Percentiles rank a stretch among this genome's conserved stretches.
Conservation (phyloP, 2,888 invertebrate genomes). For the Syritta pipiens region DNA sequence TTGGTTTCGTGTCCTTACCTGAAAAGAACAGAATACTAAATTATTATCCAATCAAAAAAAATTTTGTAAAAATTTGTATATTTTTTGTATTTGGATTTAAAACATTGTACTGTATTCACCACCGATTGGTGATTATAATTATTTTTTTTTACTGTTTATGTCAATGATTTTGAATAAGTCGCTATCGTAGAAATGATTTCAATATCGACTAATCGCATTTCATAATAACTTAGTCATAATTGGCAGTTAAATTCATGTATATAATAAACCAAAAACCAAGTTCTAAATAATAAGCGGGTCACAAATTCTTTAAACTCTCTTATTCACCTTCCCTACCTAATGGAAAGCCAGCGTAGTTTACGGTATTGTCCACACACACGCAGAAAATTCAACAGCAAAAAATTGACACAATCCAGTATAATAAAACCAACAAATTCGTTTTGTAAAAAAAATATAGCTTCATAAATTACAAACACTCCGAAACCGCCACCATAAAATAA, state of each 20-base stretch:
- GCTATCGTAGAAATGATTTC: too few relatives aligned
- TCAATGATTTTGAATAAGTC: too few relatives aligned
- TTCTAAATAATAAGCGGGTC: too few relatives aligned
- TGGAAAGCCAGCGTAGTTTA: conserved; percentile 13
- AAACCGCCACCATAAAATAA: conserved; percentile 57
- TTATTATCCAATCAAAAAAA: too few relatives aligned
- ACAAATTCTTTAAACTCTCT: conserved; percentile 41
- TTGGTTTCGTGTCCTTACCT: conserved; percentile 20
- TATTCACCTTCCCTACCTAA: conserved; percentile 5
- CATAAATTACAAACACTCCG: conserved; percentile 61
- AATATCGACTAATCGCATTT: too few relatives aligned
- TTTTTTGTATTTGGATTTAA: too few relatives aligned
- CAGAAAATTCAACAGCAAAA: not conserved
- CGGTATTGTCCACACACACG: conserved; percentile 5
- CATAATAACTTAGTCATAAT: too few relatives aligned
- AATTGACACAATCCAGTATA: not conserved
- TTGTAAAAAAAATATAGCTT: conserved; percentile 61
- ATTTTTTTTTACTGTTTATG: too few relatives aligned
- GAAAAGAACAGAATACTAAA: conserved; percentile 3
- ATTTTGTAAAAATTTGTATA: not conserved
- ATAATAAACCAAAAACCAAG: too few relatives aligned
- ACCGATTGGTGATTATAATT: too few relatives aligned
- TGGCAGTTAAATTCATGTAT: too few relatives aligned
- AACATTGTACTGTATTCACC: too few relatives aligned
- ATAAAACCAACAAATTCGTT: conserved; percentile 60